These are phyloP conservation scores for Allobates femoralis DNA, from an alignment of 2,797 vertebrate species.

Conservation along the genomic window DNA sequence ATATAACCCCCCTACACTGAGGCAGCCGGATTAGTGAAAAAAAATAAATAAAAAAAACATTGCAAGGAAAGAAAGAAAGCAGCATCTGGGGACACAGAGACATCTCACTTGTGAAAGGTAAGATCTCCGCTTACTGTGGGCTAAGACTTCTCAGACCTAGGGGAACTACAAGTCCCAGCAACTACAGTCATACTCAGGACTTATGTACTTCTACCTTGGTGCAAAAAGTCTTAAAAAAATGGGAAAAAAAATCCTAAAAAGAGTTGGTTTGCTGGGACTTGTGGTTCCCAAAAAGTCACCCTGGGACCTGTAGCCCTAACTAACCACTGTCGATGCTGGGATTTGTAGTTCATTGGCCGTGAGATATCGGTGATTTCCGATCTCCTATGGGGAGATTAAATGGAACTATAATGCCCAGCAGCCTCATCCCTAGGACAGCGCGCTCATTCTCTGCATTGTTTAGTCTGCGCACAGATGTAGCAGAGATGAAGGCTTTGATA, in stretches of 20 bases:
- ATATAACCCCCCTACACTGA: constrained; percentile 58
- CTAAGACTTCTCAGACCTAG: not conserved
- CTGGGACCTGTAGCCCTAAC: not conserved
- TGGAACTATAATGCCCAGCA: not conserved
- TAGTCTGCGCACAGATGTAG: not conserved
- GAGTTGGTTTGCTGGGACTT: not conserved
- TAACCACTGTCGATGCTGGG: not conserved
- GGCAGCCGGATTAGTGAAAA: constrained; percentile 18
- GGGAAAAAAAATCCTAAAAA: not conserved
- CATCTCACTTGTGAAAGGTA: constrained; percentile 45
- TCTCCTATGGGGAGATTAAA: not conserved
- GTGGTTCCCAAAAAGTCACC: not conserved
- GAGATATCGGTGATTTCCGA: too few species aligned
- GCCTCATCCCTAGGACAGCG: too few species aligned
- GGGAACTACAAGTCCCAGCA: constrained; percentile 28
- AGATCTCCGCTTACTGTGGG: not conserved
- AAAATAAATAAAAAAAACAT: not conserved
- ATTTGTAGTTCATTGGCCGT: not conserved
- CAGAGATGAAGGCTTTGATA: not conserved
- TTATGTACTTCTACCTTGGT: not conserved
- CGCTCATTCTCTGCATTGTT: not conserved
- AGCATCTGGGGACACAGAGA: constrained; percentile 36
- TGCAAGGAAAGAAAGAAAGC: not conserved
- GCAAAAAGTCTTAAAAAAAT: not conserved
- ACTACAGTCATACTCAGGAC: not conserved